Evolutionary conservation across 2,888 invertebrate species (phyloP), one percentile per base, ranked within the genome.

Genomic region (Epirrhoe alternata): DNA sequence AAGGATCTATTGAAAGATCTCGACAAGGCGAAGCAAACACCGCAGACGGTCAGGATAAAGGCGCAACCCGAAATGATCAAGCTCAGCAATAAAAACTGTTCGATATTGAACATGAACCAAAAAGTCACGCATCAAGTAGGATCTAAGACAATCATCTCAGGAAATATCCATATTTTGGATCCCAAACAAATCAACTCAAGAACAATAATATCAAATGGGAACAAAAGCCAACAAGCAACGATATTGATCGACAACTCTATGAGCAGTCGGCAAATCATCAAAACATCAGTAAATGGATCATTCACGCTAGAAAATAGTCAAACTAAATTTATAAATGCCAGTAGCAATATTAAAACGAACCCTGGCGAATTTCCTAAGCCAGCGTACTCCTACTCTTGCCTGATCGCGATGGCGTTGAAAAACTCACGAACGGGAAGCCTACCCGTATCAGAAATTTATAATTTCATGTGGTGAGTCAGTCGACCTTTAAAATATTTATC

Each of bases 361-460:
- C 77, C 93, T 49, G 95, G 95, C 66, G 94, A 95, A 54, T 99
- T 96, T 82, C 99, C 99, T 0, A 99, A 99, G 88, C 99, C 99
- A 5, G 97, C 98, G 3, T 99, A 99, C 90, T 99, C 99, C 12
- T 99, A 99, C 88, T 98, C 98, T 66, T 99, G 99, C 92, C 94
- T 99, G 73, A 99, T 99, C 84, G 99, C 99, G 0, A 97, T 99
- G 97, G 99, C 99, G 5, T 92, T 99, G 71, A 99, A 99, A 90
- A 99, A 99, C 87, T 98, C 99, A 70, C 95, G 96, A 77, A 97
- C 97, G 62, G 99, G 99, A 62, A 97, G 98, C 79, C 91, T 99
- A 79, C 99, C 99, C 4, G 99, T 99, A 42, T 98, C 98, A 10
- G 99, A 99, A 93, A 99, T 99, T 77, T 99, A 99, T 89, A 98